A percentile compares a stretch with the other conserved stretches of the same genome.
phyloP scores from a whole-genome alignment of 2,113 vertebrate species.

The Rhinolophus ferrumequinum region DNA sequence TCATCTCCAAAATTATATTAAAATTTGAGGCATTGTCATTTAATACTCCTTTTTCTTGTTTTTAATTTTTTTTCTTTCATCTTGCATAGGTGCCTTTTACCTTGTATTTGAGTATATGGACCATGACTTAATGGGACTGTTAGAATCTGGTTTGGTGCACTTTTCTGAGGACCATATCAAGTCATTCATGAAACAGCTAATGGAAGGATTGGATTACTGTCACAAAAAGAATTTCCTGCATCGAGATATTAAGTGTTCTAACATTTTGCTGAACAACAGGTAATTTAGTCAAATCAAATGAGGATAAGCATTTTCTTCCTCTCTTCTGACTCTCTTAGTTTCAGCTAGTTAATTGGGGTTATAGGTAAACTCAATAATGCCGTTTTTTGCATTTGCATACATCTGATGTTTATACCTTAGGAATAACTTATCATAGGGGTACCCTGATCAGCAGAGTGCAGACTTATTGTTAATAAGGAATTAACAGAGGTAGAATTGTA shows the following conservation, averaged over 20 bases:
- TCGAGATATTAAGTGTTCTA: conserved; percentile 99
- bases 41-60: neutral
- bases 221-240: conserved; percentile 99
- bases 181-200: conserved; percentile 99
- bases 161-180: conserved; percentile 98
- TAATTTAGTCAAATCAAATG: conserved; percentile 73
- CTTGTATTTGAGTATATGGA: conserved; percentile 99
- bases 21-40: conserved; percentile 47
- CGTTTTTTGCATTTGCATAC: neutral
- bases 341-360: conserved; percentile 31
- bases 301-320: neutral
- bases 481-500: conserved; percentile 28
- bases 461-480: conserved; percentile 19
- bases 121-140: conserved; percentile 98
- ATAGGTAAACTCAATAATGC: neutral
- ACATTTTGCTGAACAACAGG: conserved; percentile 99
- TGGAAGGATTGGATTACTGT: conserved; percentile 99
- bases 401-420: neutral
- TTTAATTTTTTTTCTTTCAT: neutral
- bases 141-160: conserved; percentile 98
- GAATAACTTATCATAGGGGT: neutral
- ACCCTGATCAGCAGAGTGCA: neutral
- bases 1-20: conserved; percentile 38
- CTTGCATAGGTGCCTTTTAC: conserved; percentile 93
- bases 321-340: neutral